A percentile compares a stretch with the other conserved stretches of the same genome.
Evolutionary conservation across 2,888 invertebrate genomes (phyloP).

Genomic region (Archips crataeganus): DNA sequence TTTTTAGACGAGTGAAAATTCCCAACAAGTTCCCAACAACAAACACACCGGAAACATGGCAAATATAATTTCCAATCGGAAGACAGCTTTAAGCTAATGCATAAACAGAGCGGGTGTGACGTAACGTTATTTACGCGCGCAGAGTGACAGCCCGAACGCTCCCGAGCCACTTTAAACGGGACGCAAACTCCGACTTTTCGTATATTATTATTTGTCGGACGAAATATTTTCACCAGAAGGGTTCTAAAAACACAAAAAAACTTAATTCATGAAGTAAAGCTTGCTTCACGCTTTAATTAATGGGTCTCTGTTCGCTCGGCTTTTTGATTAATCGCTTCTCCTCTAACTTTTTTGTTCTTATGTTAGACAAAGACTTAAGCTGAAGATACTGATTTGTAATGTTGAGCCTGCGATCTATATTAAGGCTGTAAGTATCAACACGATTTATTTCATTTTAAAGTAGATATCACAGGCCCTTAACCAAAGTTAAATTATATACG

Average conservation of each 20-base stretch:
- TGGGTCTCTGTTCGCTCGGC: constrained; percentile 39
- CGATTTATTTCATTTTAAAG: not conserved
- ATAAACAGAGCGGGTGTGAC: constrained; percentile 18
- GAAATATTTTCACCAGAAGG: constrained; percentile 32
- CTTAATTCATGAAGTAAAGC: constrained; percentile 39
- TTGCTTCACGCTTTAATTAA: constrained; percentile 35
- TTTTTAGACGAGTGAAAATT: not conserved
- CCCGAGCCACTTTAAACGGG: constrained; percentile 2
- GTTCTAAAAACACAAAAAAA: constrained; percentile 31
- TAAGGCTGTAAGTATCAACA: not conserved
- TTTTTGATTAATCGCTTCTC: constrained; percentile 39
- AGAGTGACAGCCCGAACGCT: not conserved
- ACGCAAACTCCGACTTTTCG: constrained; percentile 5
- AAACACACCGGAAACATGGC: constrained; percentile 1
- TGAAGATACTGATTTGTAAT: constrained; percentile 6
- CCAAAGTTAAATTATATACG: constrained; percentile 23
- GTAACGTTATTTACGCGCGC: constrained; percentile 7
- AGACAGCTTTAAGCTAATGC: constrained; percentile 12
- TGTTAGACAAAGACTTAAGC: constrained; percentile 25
- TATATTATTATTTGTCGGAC: constrained; percentile 31
- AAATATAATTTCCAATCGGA: constrained; percentile 10
- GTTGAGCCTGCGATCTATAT: not conserved
- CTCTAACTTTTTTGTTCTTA: constrained; percentile 37
- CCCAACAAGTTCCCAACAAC: not conserved
- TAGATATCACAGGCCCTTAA: not conserved